These are phyloP conservation scores for Lepidocyrtoides sp. DNA, from an alignment of 2,888 invertebrate genomes.

Conservation along the genomic window DNA sequence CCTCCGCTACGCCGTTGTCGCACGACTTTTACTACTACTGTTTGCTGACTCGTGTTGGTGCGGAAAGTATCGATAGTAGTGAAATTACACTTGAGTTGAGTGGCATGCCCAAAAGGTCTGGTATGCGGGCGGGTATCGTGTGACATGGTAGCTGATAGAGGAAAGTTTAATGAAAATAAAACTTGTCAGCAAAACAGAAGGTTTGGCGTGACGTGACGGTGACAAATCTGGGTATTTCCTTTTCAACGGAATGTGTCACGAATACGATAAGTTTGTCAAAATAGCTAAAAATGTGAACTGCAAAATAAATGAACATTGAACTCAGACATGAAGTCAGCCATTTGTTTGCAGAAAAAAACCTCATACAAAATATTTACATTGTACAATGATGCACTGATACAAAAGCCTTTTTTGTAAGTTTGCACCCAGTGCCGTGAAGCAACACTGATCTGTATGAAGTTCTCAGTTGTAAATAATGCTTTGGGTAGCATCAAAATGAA, in stretches of 20 bases:
- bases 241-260: slow-evolving; percentile 66
- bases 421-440: no score
- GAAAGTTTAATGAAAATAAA: slow-evolving; percentile 66
- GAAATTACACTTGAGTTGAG: slow-evolving; percentile 37
- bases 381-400: no score
- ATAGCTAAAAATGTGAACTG: background rate
- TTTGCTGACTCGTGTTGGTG: slow-evolving; percentile 5
- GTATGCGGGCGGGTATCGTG: slow-evolving; percentile 33
- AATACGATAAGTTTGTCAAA: slow-evolving; percentile 75
- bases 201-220: slow-evolving; percentile 69
- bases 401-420: no score
- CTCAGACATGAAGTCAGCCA: background rate
- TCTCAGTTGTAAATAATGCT: slow-evolving; percentile 41
- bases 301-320: slow-evolving; percentile 20
- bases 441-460: slow-evolving; percentile 32
- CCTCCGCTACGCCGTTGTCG: background rate
- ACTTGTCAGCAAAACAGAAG: slow-evolving; percentile 60
- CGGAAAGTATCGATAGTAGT: slow-evolving; percentile 46
- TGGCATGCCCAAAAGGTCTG: background rate
- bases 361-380: no score
- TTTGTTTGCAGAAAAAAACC: background rate
- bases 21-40: background rate
- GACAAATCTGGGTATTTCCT: slow-evolving; percentile 74
- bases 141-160: background rate
- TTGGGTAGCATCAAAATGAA: slow-evolving; percentile 21